These are phyloP conservation scores for Junonia oenone DNA, from an alignment of 2,888 invertebrate genomes.

Conservation along the genomic window DNA sequence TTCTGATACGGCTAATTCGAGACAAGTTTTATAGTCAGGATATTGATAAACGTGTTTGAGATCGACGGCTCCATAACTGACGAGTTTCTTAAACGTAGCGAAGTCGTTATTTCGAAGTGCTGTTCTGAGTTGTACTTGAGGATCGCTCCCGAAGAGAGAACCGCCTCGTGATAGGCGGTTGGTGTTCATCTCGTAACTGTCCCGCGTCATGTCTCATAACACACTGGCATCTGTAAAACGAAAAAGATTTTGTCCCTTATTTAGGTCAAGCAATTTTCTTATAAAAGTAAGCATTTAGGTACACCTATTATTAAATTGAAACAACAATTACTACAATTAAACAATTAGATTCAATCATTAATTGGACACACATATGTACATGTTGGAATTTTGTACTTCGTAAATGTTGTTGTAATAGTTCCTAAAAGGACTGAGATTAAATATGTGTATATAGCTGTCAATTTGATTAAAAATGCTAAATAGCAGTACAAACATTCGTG, in stretches of 20 bases:
- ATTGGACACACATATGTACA: background rate
- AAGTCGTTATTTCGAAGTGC: conserved; percentile 75
- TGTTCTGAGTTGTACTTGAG: conserved; percentile 69
- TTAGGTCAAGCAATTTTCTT: conserved; percentile 45
- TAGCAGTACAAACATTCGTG: conserved; percentile 51
- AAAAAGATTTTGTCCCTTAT: conserved; percentile 35
- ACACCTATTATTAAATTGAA: conserved; percentile 38
- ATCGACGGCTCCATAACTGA: conserved; percentile 68
- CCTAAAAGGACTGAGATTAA: background rate
- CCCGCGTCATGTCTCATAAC: conserved; percentile 58
- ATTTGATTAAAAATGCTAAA: conserved; percentile 46
- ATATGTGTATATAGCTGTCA: conserved; percentile 8
- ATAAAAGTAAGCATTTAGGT: conserved; percentile 36
- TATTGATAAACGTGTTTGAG: conserved; percentile 77
- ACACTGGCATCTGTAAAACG: conserved; percentile 70
- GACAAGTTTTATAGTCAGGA: conserved; percentile 80
- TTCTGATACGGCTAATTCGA: conserved; percentile 78
- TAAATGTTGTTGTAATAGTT: background rate
- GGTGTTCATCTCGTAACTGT: conserved; percentile 71
- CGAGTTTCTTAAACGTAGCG: conserved; percentile 70
- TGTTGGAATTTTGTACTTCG: background rate
- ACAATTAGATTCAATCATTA: conserved; percentile 51
- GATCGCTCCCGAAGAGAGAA: conserved; percentile 68
- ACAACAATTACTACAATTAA: conserved; percentile 43
- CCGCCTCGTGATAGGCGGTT: conserved; percentile 59